These are phyloP conservation scores for Parazoanthus swiftii DNA, from an alignment of 92 coral and sea anemone species.

Conservation along the genomic window DNA sequence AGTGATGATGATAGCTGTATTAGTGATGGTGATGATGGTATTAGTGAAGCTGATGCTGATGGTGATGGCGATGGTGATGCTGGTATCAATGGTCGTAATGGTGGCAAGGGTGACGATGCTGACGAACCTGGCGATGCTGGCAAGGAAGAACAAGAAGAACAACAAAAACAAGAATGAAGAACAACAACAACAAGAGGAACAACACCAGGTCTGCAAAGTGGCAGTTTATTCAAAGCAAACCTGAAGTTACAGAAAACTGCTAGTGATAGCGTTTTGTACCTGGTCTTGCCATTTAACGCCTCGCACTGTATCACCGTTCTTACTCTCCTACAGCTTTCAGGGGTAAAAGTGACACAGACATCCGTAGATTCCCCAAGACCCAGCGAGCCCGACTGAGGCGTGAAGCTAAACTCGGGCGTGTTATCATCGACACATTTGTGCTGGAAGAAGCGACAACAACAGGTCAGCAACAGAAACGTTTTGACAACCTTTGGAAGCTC, in stretches of 20 bases:
- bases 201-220: background rate
- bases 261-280: constrained; percentile 46
- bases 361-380: constrained; percentile 63
- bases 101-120: background rate
- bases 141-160: background rate
- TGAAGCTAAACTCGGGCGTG: constrained; percentile 75
- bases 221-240: background rate
- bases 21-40: background rate
- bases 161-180: no score
- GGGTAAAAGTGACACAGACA: constrained; percentile 69
- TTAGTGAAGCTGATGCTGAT: background rate
- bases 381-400: constrained; percentile 75
- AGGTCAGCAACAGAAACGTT: no score
- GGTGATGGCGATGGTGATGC: background rate
- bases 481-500: no score
- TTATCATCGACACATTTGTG: constrained; percentile 39
- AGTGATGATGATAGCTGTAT: background rate
- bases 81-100: background rate
- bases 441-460: constrained; percentile 2
- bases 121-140: background rate
- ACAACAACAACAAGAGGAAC: no score
- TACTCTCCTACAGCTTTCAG: constrained; percentile 65
- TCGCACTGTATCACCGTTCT: constrained; percentile 87
- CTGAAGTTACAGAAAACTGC: background rate
- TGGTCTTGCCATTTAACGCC: constrained; percentile 66